phyloP scores from a whole-genome alignment of 2,113 vertebrate genomes.

The Ifrita kowaldi region DNA sequence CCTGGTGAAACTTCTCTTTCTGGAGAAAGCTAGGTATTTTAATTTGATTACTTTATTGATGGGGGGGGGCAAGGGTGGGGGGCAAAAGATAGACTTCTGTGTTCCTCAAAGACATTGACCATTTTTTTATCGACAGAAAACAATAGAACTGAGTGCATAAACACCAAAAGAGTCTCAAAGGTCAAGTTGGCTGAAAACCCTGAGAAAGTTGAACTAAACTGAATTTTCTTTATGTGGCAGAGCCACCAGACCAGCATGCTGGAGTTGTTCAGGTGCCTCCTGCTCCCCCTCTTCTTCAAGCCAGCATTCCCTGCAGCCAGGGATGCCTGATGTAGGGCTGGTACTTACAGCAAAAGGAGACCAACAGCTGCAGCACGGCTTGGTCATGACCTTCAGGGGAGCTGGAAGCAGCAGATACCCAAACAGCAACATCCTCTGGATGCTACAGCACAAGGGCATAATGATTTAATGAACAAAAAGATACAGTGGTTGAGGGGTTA shows the following conservation, averaged over 20 bases:
- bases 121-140: background rate
- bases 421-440: fast-evolving
- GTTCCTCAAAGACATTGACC: background rate
- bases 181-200: background rate
- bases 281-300: background rate
- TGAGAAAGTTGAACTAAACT: background rate
- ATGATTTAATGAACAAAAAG: background rate
- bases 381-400: background rate
- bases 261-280: background rate
- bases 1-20: background rate
- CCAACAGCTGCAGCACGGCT: background rate
- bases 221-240: background rate
- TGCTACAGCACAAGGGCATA: background rate
- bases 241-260: background rate
- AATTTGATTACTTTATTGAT: background rate
- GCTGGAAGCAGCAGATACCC: background rate
- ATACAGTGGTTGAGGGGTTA: background rate
- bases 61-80: fast-evolving
- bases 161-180: background rate
- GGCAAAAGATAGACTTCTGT: background rate
- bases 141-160: background rate
- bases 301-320: background rate
- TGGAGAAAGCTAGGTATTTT: background rate
- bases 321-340: background rate
- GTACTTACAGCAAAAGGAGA: background rate